phyloP scores from a whole-genome alignment of 2,888 invertebrate species.

The Drosophila buzzatii region DNA sequence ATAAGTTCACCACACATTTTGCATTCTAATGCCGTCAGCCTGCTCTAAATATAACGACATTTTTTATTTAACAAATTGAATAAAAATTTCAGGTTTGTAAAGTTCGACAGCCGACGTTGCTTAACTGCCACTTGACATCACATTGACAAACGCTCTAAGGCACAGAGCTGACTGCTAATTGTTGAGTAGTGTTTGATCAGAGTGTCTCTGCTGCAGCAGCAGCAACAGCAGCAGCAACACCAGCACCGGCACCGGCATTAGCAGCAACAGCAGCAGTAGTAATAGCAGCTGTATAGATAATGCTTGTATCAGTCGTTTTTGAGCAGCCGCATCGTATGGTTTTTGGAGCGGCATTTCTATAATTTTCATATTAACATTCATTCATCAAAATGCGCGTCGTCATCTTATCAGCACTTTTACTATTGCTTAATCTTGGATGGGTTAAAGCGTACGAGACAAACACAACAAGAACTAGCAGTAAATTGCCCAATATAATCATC shows the following conservation, averaged over 20 bases:
- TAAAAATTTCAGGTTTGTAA: conserved; percentile 72
- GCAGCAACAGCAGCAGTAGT: neutral
- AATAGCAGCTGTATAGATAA: conserved; percentile 17
- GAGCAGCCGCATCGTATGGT: conserved; percentile 44
- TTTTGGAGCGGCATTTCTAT: conserved; percentile 28
- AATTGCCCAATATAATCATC: conserved; percentile 89
- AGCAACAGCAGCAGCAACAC: no score
- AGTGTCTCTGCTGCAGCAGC: neutral
- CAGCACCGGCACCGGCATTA: neutral
- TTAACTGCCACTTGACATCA: conserved; percentile 22
- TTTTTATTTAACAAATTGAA: conserved; percentile 5
- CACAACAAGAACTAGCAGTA: conserved; percentile 18
- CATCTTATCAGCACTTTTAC: conserved; percentile 66
- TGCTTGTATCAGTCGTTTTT: conserved; percentile 45
- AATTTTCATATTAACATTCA: conserved; percentile 2
- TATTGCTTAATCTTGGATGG: conserved; percentile 49
- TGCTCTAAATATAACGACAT: conserved; percentile 20
- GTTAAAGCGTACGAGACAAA: conserved; percentile 36
- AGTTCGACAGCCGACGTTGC: conserved; percentile 18
- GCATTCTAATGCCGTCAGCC: conserved; percentile 6
- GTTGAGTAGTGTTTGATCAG: conserved; percentile 7
- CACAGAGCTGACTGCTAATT: conserved; percentile 27
- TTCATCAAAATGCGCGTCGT: conserved; percentile 47
- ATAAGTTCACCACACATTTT: conserved; percentile 25
- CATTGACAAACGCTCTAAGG: conserved; percentile 7